phyloP scores from a whole-genome alignment of 2,797 vertebrate genomes.

The Rhyacichthys aspro region DNA sequence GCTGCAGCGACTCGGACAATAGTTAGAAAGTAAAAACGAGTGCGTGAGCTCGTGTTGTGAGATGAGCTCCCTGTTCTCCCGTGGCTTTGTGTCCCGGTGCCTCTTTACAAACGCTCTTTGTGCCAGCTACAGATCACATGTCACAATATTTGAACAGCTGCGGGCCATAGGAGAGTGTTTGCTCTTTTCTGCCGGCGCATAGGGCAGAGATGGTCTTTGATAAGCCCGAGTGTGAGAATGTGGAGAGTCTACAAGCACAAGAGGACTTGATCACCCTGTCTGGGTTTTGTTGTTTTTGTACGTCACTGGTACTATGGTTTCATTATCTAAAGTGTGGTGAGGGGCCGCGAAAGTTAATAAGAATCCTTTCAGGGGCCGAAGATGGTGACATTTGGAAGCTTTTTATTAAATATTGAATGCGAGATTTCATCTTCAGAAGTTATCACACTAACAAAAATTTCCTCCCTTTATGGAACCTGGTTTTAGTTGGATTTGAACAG shows the following conservation, averaged over 20 bases:
- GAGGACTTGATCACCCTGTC: neutral
- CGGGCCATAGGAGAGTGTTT: slow-evolving; percentile 56
- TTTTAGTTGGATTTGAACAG: too few species aligned
- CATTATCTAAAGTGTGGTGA: neutral
- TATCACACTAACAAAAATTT: too few species aligned
- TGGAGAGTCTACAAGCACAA: slow-evolving; percentile 23
- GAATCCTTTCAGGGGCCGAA: too few species aligned
- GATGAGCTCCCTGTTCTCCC: slow-evolving; percentile 51
- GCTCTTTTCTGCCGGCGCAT: slow-evolving; percentile 32
- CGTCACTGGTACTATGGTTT: neutral
- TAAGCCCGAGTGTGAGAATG: slow-evolving; percentile 49
- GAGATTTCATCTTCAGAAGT: too few species aligned
- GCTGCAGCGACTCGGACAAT: slow-evolving; percentile 15
- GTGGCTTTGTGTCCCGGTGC: slow-evolving; percentile 55
- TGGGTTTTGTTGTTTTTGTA: neutral
- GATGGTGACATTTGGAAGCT: too few species aligned
- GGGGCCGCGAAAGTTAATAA: too few species aligned
- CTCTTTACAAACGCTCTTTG: slow-evolving; percentile 71
- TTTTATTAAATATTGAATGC: too few species aligned
- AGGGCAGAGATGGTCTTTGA: slow-evolving; percentile 48
- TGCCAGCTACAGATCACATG: slow-evolving; percentile 71
- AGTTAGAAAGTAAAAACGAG: slow-evolving; percentile 25
- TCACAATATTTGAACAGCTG: slow-evolving; percentile 81
- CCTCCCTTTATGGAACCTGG: too few species aligned
- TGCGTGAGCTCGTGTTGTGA: slow-evolving; percentile 21